phyloP scores from a whole-genome alignment of 2,888 invertebrate species.

The Molorchus minor region DNA sequence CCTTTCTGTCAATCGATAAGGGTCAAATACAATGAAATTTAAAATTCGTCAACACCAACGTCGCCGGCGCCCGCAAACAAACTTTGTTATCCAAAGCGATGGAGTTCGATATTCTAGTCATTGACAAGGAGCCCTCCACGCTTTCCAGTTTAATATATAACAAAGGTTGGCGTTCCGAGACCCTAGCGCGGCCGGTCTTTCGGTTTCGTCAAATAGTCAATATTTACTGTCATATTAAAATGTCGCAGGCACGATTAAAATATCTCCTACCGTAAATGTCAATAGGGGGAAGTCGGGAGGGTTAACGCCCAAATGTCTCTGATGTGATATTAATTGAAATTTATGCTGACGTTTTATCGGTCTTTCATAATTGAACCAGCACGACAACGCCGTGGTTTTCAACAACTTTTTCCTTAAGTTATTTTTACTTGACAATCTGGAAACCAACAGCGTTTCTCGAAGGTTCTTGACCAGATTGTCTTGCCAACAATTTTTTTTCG shows the following conservation, averaged over 20 bases:
- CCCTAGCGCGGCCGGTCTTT: constrained; percentile 3
- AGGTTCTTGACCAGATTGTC: too few species aligned
- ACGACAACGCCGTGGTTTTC: neutral
- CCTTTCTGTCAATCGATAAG: too few species aligned
- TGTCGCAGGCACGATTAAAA: constrained; percentile 17
- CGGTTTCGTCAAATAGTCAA: constrained; percentile 11
- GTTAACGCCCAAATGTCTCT: constrained; percentile 3
- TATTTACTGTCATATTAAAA: constrained; percentile 17
- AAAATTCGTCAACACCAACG: too few species aligned
- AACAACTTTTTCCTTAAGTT: neutral
- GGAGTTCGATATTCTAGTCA: neutral
- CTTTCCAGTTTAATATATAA: constrained; percentile 8
- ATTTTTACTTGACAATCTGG: too few species aligned
- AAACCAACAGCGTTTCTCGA: too few species aligned
- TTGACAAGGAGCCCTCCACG: constrained; percentile 5
- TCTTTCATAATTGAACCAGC: neutral
- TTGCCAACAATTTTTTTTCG: too few species aligned
- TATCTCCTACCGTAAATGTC: constrained; percentile 15
- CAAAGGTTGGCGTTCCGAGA: constrained; percentile 1
- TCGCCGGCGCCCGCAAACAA: neutral
- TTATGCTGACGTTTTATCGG: neutral
- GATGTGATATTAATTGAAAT: neutral
- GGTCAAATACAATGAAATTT: too few species aligned
- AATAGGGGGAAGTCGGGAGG: neutral
- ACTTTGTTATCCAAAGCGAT: neutral